Evolutionary conservation across 2,888 invertebrate species (phyloP), one percentile per base, ranked within the genome.

Genomic region (Xylota sylvarum): DNA sequence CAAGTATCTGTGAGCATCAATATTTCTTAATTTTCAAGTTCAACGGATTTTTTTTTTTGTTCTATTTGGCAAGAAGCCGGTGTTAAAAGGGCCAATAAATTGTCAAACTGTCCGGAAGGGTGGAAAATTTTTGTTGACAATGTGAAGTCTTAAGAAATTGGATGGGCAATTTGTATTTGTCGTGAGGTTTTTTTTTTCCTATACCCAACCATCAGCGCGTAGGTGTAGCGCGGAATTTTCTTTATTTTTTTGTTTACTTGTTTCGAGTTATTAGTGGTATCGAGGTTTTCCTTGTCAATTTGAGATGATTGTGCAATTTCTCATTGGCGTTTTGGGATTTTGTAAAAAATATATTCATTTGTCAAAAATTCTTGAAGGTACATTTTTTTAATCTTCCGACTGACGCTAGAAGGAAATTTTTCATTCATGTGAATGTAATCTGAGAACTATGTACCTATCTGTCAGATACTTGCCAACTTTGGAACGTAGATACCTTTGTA

Each of bases 1-100:
- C 14, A 30, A 17, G 27, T 23, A 17, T 52, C 56, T 56, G 17
- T 40, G 35, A 62, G 52, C 40, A 30, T 58, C 7, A 37, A 65
- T 70, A 70, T 76, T 70, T 80, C 52, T 70, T 50, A 50, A 46
- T 58, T 76, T 85, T 83, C 84, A 85, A 85, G 84, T 85, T 85
- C 80, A 76, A 23, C 32, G 5, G 14, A 19, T 60, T 46, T 55
- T 37, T 5, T 12, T 46, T 60, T 37, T 55, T 37, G 55, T 35
- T 65, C 5, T 17, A 48, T n/a, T 70, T 83, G 65, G 58, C 58
- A 78, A 69, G 19, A 27, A 40, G 32, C 14, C 46, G 56, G n/a
- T 10, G 43, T 58, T 82, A 70, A 80, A 85, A 76, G 76, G 70
- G 70, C 74, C 70, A 80, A 76, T 85, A 76, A 81, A 76, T 85